Evolutionary conservation across 2,797 vertebrate genomes (phyloP).

Genomic region (Iguana delicatissima): DNA sequence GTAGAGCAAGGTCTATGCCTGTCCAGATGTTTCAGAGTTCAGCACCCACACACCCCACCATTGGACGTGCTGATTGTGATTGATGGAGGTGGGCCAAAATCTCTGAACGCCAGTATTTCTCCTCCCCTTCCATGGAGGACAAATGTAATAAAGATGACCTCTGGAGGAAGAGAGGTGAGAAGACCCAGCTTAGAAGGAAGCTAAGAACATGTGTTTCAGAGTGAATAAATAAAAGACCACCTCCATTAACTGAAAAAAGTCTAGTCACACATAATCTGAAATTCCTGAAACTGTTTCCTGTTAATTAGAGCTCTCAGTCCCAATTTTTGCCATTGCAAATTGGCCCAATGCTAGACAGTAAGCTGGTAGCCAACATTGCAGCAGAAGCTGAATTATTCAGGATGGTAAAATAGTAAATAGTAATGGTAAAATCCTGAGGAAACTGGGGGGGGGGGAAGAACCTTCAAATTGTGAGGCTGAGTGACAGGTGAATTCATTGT

Average conservation of each 20-base stretch:
- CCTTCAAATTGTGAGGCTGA: neutral
- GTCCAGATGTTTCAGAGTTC: neutral
- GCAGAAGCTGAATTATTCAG: slow-evolving; percentile 25
- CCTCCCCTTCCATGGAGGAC: neutral
- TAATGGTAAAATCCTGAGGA: neutral
- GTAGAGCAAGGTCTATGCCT: neutral
- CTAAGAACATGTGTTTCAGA: neutral
- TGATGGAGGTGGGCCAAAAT: neutral
- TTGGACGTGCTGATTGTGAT: neutral
- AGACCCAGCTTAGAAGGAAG: neutral
- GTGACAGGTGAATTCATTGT: neutral
- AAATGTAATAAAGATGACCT: neutral
- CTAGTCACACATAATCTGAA: neutral
- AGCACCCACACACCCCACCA: neutral
- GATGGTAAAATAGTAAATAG: neutral
- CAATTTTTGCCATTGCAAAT: neutral
- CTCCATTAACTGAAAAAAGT: neutral
- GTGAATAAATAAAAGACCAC: neutral
- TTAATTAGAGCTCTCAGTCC: neutral
- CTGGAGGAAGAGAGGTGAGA: neutral
- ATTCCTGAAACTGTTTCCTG: neutral
- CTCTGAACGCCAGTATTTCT: neutral
- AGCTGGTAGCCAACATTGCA: neutral
- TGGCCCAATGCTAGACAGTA: neutral
- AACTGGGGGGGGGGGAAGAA: neutral